These are phyloP conservation scores for Delichon dasypus DNA, from an alignment of 2,797 vertebrate genomes.

Conservation along the genomic window DNA sequence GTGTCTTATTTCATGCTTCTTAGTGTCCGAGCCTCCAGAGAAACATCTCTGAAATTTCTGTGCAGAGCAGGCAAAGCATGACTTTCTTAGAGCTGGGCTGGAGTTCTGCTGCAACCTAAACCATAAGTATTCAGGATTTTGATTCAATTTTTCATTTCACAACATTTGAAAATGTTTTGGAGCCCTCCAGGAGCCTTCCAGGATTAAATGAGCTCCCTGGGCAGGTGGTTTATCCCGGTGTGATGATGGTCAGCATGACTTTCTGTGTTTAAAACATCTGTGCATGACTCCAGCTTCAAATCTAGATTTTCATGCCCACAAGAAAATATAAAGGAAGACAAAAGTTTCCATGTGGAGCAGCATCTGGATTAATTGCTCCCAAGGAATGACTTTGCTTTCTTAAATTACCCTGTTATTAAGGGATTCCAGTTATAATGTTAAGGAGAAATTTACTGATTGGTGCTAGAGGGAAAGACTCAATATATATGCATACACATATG, in stretches of 20 bases:
- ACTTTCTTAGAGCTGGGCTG: background rate
- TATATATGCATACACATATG: too few species aligned
- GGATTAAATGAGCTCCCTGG: background rate
- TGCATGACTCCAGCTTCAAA: background rate
- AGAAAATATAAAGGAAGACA: background rate
- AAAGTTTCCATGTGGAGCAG: background rate
- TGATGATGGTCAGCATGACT: background rate
- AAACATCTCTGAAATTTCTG: background rate
- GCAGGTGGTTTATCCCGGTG: background rate
- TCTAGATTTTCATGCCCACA: background rate
- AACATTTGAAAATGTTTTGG: background rate
- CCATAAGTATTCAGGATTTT: background rate
- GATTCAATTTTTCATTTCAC: background rate
- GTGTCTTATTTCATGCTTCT: slow-evolving; percentile 8
- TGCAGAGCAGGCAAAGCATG: background rate
- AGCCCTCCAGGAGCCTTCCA: background rate
- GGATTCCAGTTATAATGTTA: background rate
- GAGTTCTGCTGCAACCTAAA: background rate
- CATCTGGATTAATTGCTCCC: background rate
- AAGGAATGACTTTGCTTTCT: background rate
- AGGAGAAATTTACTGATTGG: background rate
- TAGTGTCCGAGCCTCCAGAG: background rate
- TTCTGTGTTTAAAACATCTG: background rate
- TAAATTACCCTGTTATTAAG: background rate
- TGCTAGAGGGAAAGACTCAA: background rate